Evolutionary conservation across 2,888 invertebrate genomes (phyloP), one percentile per base, ranked within the genome.

Genomic region (Parthenolecanium corni): DNA sequence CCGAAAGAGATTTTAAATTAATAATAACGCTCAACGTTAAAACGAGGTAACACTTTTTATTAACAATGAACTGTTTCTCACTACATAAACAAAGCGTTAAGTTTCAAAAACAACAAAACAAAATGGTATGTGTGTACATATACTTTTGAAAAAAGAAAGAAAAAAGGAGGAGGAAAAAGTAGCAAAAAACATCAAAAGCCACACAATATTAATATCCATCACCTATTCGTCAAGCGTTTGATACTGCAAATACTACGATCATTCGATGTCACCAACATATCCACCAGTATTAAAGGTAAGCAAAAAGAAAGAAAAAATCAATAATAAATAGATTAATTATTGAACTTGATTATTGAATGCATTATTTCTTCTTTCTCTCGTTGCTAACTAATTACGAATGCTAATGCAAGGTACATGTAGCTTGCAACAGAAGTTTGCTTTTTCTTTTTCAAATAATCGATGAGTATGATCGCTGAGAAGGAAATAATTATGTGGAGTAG

Each of bases 151-250:
- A 21, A n/a, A 40, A 40, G 12, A 52, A 52, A 52, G 38, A 54
- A 36, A 54, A 54, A 54, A 36, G 51, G 51, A 51, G 4, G 4
- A 20, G 9, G 2, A 52, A 25, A 52, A 25, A 36, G 31, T 31
- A 25, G 25, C 14, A 12, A 56, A 40, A n/a, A 42, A 16, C 21
- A 56, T 38, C 16, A 24, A 56, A 56, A 40, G 42, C 42, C 42
- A 25, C 38, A 23, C 16, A 16, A 20, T n/a, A 56, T 56, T 42
- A 56, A 21, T 38, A 40, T 20, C 44, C 42, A 56, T 44, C 56
- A 56, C 44, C 44, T 56, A 56, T 56, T 56, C 44, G 25, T 52
- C 31, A 52, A 52, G 52, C 52, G 6, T 52, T 52, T 52, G 31
- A 52, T 23, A 52, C 36, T 52, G 52, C 52, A 52, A 52, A 52